Conservation (phyloP, 1,140 invertebrate genomes). For the Sinonovacula constricta region DNA sequence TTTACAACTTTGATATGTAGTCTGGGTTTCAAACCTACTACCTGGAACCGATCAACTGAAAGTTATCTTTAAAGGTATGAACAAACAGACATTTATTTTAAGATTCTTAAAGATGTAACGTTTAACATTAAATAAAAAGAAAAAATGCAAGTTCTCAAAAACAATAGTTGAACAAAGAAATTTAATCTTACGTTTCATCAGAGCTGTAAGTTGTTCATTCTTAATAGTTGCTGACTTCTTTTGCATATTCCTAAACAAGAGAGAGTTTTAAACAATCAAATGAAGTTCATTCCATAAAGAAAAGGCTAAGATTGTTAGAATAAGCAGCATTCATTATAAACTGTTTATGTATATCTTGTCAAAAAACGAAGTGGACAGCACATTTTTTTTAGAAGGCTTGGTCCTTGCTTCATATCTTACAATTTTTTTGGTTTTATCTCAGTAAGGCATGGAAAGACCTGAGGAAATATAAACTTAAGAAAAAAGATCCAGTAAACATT, state of each 20-base stretch:
- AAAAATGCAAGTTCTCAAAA: not conserved
- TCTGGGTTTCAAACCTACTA: too few species aligned
- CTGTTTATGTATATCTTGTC: too few species aligned
- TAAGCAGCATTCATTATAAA: not conserved
- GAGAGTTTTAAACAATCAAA: not conserved
- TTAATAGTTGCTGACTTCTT: constrained; percentile 66
- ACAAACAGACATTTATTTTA: not conserved
- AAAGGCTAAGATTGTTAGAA: not conserved
- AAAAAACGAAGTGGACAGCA: not conserved
- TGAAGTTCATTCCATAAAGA: not conserved
- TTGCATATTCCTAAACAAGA: constrained; percentile 68
- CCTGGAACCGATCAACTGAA: too few species aligned
- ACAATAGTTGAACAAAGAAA: not conserved
- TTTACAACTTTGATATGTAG: too few species aligned
- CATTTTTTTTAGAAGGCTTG: not conserved
- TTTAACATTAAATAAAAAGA: not conserved
- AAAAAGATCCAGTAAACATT: too few species aligned
- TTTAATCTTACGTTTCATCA: constrained; percentile 70
- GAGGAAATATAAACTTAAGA: too few species aligned
- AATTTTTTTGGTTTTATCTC: not conserved
- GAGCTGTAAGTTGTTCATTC: constrained; percentile 74
- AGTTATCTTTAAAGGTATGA: too few species aligned
- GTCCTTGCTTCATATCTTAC: not conserved
- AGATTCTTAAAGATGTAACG: not conserved
- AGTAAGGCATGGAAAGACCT: too few species aligned